Conservation (phyloP, 2,888 invertebrate genomes). For the Nephrotoma appendiculata region DNA sequence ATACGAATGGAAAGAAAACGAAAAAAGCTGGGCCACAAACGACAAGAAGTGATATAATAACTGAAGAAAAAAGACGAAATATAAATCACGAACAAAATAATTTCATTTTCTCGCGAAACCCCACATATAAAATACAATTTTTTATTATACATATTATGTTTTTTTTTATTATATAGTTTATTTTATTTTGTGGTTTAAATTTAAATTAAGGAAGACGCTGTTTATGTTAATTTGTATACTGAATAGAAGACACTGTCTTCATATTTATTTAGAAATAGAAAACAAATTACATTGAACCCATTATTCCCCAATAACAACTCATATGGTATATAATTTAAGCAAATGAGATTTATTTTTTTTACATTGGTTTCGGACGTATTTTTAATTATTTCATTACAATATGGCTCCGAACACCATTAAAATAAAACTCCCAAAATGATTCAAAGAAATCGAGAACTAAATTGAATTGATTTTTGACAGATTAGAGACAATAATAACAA, state of each 20-base stretch:
- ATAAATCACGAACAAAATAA: neutral
- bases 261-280: neutral
- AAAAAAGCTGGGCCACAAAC: neutral
- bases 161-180: neutral
- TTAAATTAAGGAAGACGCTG: neutral
- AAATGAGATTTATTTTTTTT: too few relatives aligned
- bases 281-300: neutral
- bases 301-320: neutral
- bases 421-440: too few relatives aligned
- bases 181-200: neutral
- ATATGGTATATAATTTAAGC: too few relatives aligned
- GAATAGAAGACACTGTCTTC: neutral
- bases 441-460: too few relatives aligned
- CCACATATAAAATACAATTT: neutral
- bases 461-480: too few relatives aligned
- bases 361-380: too few relatives aligned
- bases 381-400: too few relatives aligned
- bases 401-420: too few relatives aligned
- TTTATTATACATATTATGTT: too few relatives aligned
- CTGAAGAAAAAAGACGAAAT: neutral
- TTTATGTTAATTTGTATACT: neutral
- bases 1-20: neutral
- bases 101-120: neutral
- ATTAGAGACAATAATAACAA: too few relatives aligned
- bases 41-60: neutral